These are phyloP conservation scores for Petrocephalus microphthalmus DNA, from an alignment of 2,113 vertebrate genomes.

Conservation along the genomic window DNA sequence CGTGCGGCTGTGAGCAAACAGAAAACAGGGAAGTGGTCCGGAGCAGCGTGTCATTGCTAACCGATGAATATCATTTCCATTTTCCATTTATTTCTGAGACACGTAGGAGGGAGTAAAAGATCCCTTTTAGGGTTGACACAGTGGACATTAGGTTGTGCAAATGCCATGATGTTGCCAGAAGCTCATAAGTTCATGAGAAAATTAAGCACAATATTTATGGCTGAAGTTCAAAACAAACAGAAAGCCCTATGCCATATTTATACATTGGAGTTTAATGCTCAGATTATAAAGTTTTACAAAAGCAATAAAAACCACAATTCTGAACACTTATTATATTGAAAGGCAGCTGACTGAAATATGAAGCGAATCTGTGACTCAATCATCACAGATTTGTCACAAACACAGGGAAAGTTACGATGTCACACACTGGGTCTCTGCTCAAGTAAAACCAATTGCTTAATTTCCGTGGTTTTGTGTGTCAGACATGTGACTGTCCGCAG, in stretches of 20 bases:
- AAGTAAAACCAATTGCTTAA: not conserved
- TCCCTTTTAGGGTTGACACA: not conserved
- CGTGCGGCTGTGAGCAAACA: not conserved
- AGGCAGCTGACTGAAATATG: not conserved
- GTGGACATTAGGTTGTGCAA: not conserved
- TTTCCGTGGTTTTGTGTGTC: not conserved
- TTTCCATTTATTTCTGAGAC: not conserved
- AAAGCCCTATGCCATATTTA: not conserved
- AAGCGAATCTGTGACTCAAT: not conserved
- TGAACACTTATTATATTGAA: not conserved
- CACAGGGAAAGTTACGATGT: not conserved
- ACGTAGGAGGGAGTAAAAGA: not conserved
- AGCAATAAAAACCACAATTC: not conserved
- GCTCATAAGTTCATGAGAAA: not conserved
- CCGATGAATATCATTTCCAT: not conserved
- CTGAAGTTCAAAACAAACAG: not conserved
- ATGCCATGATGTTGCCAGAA: too few species aligned
- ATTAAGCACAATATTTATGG: not conserved
- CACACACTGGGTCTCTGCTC: not conserved
- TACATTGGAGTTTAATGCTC: not conserved
- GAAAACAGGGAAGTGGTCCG: not conserved
- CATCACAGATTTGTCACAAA: not conserved
- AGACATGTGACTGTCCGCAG: not conserved
- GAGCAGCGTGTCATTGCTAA: not conserved
- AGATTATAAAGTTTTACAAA: not conserved